A percentile compares a stretch with the other conserved stretches of the same genome.
Evolutionary conservation across 2,888 invertebrate species (phyloP).

Genomic region (Xanthostigma xanthostigma): DNA sequence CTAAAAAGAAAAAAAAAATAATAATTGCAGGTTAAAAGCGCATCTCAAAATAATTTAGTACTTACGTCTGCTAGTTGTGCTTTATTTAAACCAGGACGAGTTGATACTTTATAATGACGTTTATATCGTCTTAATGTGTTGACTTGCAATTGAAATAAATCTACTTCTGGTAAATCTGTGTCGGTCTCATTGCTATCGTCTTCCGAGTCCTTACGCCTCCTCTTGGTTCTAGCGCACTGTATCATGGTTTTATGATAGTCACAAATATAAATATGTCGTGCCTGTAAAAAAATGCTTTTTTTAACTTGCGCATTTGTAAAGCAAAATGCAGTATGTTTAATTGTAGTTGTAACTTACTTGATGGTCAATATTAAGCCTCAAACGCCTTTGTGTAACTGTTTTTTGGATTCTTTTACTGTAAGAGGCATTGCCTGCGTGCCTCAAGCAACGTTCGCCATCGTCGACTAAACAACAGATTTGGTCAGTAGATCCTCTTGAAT

Average conservation of each 20-base stretch:
- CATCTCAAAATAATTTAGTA: constrained; percentile 13
- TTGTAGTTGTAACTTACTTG: constrained; percentile 35
- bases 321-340: background rate
- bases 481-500: constrained; percentile 74
- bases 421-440: constrained; percentile 85
- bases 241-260: constrained; percentile 93
- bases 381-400: constrained; percentile 78
- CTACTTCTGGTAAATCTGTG: constrained; percentile 80
- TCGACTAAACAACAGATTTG: constrained; percentile 88
- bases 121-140: constrained; percentile 90
- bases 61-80: constrained; percentile 90
- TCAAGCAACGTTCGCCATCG: constrained; percentile 71
- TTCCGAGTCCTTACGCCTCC: constrained; percentile 83
- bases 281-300: constrained; percentile 36
- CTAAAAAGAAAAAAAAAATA: constrained; percentile 40
- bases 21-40: background rate
- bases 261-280: constrained; percentile 90
- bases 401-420: constrained; percentile 96
- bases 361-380: constrained; percentile 76
- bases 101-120: constrained; percentile 81
- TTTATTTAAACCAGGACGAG: constrained; percentile 85
- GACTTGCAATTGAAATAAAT: constrained; percentile 83
- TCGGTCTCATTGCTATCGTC: constrained; percentile 92
- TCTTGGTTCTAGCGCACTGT: constrained; percentile 85
- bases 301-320: background rate